Evolutionary conservation across 1,140 invertebrate genomes (phyloP).

Genomic region (Mycetomoellerius zeteki): DNA sequence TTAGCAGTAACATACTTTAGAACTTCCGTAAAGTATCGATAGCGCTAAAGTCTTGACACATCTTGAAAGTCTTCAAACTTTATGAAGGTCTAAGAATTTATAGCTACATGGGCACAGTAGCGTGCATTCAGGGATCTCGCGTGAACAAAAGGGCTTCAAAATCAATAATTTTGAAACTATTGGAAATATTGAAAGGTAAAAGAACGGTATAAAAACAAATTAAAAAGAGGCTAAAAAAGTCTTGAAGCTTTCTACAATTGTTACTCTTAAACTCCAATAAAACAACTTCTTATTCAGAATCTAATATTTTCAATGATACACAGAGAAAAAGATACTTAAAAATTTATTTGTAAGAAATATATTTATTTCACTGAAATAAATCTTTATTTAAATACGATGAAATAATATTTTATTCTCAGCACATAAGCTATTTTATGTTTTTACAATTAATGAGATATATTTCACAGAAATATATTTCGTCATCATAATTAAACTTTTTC

Average conservation of each 20-base stretch:
- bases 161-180: constrained; percentile 45
- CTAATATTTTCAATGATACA: not conserved
- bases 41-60: constrained; percentile 33
- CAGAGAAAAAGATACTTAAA: too few species aligned
- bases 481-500: too few species aligned
- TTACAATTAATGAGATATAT: too few species aligned
- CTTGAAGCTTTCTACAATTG: not conserved
- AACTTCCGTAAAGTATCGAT: constrained; percentile 51
- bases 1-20: constrained; percentile 27
- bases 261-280: not conserved
- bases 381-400: too few species aligned
- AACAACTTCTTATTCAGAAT: not conserved
- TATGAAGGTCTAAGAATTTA: constrained; percentile 47
- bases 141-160: constrained; percentile 37
- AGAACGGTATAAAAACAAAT: not conserved
- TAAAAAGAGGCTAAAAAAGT: not conserved
- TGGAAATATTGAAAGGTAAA: constrained; percentile 23
- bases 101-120: constrained; percentile 19
- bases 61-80: constrained; percentile 57
- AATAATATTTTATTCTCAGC: too few species aligned
- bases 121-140: constrained; percentile 31
- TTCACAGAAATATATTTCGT: too few species aligned
- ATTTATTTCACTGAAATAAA: too few species aligned
- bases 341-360: too few species aligned
- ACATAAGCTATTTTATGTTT: too few species aligned